phyloP scores from a whole-genome alignment of 1,140 invertebrate genomes.

The Apis laboriosa region DNA sequence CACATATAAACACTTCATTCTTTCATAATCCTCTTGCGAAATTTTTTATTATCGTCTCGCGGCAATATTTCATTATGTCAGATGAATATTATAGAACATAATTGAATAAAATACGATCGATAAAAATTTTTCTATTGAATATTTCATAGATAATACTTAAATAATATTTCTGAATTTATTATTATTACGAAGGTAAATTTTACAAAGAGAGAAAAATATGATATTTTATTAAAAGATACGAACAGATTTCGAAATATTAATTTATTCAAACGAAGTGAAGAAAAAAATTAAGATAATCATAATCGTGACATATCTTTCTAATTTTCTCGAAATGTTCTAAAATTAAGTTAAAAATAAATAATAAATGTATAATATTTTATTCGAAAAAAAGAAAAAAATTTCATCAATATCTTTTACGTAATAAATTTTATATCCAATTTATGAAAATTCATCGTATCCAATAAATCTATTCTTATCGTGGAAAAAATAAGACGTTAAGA shows the following conservation, averaged over 20 bases:
- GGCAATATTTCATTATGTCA: not conserved
- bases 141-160: not conserved
- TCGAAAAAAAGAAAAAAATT: too few relatives aligned
- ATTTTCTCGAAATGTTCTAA: too few relatives aligned
- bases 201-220: not conserved
- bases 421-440: too few relatives aligned
- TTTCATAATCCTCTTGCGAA: not conserved
- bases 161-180: not conserved
- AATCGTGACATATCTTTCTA: too few relatives aligned
- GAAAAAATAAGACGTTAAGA: too few relatives aligned
- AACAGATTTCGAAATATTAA: not conserved
- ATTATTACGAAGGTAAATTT: not conserved
- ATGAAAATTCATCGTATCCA: too few relatives aligned
- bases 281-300: too few relatives aligned
- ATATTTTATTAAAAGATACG: not conserved
- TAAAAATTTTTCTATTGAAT: not conserved
- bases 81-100: not conserved
- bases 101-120: too few relatives aligned
- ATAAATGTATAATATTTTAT: too few relatives aligned
- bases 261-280: not conserved
- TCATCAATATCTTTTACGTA: too few relatives aligned
- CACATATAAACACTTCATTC: not conserved
- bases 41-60: not conserved
- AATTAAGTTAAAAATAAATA: too few relatives aligned
- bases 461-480: too few relatives aligned